phyloP scores from a whole-genome alignment of 2,888 invertebrate species.

The Rhingia rostrata region DNA sequence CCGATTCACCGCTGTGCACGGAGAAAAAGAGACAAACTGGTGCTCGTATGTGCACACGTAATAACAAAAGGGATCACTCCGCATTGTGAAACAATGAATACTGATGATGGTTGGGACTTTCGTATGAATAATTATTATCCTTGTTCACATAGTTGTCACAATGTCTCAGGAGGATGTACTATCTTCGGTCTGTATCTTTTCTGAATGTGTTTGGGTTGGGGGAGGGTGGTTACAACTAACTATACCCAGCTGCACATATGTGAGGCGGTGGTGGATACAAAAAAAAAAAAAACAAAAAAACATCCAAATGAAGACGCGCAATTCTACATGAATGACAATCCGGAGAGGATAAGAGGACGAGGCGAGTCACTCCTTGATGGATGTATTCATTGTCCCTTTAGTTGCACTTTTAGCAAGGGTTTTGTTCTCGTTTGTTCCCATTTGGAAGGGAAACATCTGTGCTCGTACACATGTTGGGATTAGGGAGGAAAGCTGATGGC shows the following conservation, averaged over 20 bases:
- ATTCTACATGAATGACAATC: constrained; percentile 64
- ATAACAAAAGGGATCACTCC: constrained; percentile 67
- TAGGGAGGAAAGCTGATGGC: background rate
- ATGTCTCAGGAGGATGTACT: constrained; percentile 69
- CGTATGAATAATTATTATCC: constrained; percentile 73
- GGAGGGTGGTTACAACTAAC: background rate
- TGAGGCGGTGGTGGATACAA: background rate
- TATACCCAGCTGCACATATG: constrained; percentile 32
- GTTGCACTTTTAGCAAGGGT: constrained; percentile 62
- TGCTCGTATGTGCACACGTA: background rate
- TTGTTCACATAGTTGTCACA: constrained; percentile 71
- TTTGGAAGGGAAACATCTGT: constrained; percentile 63
- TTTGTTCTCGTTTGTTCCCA: constrained; percentile 53
- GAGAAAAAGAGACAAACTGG: background rate
- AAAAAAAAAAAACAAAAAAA: constrained; percentile 7
- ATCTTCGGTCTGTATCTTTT: constrained; percentile 50
- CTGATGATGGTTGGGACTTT: constrained; percentile 72
- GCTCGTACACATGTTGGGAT: constrained; percentile 30
- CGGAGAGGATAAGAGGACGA: constrained; percentile 9
- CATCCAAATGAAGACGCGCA: constrained; percentile 58
- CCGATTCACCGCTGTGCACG: background rate
- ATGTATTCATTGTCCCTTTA: constrained; percentile 69
- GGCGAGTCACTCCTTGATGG: constrained; percentile 62
- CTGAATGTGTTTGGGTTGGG: background rate
- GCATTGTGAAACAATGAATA: constrained; percentile 68